Base-by-base conservation (phyloP, 37 sponge, comb jelly and placozoan species). In the Agelas oroides region DNA sequence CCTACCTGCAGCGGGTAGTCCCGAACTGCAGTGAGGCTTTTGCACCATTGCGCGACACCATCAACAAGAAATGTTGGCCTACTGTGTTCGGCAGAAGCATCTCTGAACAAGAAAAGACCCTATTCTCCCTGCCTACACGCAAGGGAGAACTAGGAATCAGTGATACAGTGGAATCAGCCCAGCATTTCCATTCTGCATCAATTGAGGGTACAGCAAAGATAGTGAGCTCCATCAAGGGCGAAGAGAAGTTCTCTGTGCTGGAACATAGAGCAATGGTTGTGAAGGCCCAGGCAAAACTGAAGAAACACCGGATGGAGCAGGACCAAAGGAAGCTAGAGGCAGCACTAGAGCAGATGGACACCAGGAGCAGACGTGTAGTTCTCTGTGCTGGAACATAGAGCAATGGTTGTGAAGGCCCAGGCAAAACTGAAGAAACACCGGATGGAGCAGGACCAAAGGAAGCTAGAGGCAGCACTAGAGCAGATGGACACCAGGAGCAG, bases 1-100 rank as follows among this genome's bases (percentile, higher is more conserved):
- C 71, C 41, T 81, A 56, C 40, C 38, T 81, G 0, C 82, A 81
- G 60, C 34, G 82, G 5, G 66, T 82, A 30, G 46, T 57, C 18
- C 73, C 67, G 21, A 58, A 64, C 37, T 75, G 76, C 64, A 40
- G 31, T 46, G 75, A 33, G 73, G 71, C 75, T 2, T 84, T 64
- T 65, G 67, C 54, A 25, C 55, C 70, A n/a, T 5, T 71, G n/a
- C 13, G 34, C 20, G 54, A 80, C 16, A 32, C 31, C 55, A 46
- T 80, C 32, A 46, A 46, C 8, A 8, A 3, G 8, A 46, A 46
- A 12, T 46, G 3, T 46, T 8, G 3, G 6, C 46, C 46, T 12
- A 8, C 46, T 3, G 46, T 46, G 3, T 46, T 46, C 6, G 46
- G 46, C 3, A 8, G 46, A 8, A 8, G 46, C 46, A 46, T 46